phyloP scores from a whole-genome alignment of 2,888 invertebrate genomes.

The Brenthis daphne region DNA sequence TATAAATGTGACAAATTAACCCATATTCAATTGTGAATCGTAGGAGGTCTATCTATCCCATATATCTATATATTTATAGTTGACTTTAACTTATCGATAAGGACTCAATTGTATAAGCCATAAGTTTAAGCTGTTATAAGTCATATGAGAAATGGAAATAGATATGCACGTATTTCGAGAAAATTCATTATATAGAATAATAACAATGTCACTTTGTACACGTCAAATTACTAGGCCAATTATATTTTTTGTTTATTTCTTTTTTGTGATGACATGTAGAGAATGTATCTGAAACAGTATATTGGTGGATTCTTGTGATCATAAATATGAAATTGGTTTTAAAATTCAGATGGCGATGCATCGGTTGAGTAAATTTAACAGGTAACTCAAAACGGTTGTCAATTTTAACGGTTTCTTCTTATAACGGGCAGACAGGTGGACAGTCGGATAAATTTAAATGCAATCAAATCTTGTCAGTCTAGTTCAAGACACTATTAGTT shows the following conservation, averaged over 20 bases:
- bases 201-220: slow-evolving; percentile 6
- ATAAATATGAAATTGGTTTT: slow-evolving; percentile 29
- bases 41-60: slow-evolving; percentile 60
- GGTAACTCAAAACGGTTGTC: slow-evolving; percentile 53
- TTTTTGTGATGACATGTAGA: slow-evolving; percentile 3
- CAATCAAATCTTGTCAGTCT: slow-evolving; percentile 43
- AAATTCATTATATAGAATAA: slow-evolving; percentile 14
- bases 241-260: slow-evolving; percentile 11
- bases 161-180: background rate
- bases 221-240: slow-evolving; percentile 20
- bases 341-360: slow-evolving; percentile 33
- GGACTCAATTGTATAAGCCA: slow-evolving; percentile 24
- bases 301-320: slow-evolving; percentile 44
- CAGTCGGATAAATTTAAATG: slow-evolving; percentile 41
- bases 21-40: slow-evolving; percentile 47
- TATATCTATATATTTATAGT: slow-evolving; percentile 47
- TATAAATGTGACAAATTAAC: slow-evolving; percentile 64
- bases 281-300: slow-evolving; percentile 17
- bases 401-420: slow-evolving; percentile 47
- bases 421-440: slow-evolving; percentile 44
- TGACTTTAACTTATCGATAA: slow-evolving; percentile 31
- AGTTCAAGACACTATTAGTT: slow-evolving; percentile 39
- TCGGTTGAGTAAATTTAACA: slow-evolving; percentile 37
- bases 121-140: slow-evolving; percentile 9
- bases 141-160: background rate